Evolutionary conservation across 1,140 invertebrate species (phyloP).

Genomic region (Periplaneta americana): DNA sequence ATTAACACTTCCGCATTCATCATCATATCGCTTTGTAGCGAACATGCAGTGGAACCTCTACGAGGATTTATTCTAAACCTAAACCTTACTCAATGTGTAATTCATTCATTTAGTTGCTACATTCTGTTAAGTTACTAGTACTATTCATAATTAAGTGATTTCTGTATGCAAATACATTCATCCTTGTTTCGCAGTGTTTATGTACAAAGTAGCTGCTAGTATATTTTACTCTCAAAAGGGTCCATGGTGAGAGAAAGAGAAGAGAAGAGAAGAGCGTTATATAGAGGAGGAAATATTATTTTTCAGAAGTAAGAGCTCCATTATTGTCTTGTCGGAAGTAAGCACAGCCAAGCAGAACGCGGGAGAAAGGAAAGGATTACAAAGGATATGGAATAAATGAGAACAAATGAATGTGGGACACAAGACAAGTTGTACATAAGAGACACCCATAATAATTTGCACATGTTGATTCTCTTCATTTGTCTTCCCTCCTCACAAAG

Average conservation of each 20-base stretch:
- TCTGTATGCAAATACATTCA: neutral
- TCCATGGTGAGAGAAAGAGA: neutral
- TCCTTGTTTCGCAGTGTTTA: neutral
- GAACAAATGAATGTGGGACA: neutral
- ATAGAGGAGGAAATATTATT: too few species aligned
- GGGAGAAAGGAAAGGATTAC: neutral
- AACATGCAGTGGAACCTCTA: too few species aligned
- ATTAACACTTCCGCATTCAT: too few species aligned
- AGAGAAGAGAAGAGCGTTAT: neutral
- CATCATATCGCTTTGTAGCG: too few species aligned
- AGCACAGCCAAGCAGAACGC: neutral
- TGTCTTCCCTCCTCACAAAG: neutral
- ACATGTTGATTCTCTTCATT: neutral
- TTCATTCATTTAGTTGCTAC: too few species aligned
- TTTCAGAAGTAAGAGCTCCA: neutral
- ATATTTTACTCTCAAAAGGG: neutral
- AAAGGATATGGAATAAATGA: neutral
- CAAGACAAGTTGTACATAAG: neutral
- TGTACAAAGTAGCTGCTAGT: neutral
- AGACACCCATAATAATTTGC: neutral
- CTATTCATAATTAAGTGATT: too few species aligned
- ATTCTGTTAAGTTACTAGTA: too few species aligned
- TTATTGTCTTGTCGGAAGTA: neutral
- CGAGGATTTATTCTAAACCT: too few species aligned
- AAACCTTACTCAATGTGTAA: too few species aligned